Evolutionary conservation across 2,888 invertebrate species (phyloP).

Genomic region (Dusona sp.): DNA sequence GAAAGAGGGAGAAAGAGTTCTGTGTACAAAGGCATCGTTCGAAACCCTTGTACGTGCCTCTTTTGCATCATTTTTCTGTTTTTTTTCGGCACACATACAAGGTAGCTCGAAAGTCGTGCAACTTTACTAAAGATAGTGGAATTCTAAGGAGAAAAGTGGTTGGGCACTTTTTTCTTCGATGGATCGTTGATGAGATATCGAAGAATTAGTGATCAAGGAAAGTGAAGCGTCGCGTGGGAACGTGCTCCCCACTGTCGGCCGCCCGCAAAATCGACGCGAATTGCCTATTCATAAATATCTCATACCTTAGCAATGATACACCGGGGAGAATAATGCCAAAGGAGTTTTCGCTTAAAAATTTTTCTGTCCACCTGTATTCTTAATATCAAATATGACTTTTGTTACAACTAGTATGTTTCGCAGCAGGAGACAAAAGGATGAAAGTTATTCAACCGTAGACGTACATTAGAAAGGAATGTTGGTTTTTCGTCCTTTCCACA

Average conservation of each 20-base stretch:
- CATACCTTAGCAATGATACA: not conserved
- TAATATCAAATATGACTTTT: not conserved
- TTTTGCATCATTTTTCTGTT: conserved; percentile 31
- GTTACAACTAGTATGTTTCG: not conserved
- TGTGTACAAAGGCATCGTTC: conserved; percentile 36
- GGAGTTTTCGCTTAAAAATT: not conserved
- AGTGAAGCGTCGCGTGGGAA: not conserved
- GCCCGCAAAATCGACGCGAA: not conserved
- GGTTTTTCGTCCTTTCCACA: conserved; percentile 25
- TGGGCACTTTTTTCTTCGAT: not conserved
- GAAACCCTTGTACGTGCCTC: conserved; percentile 7
- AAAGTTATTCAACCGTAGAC: conserved; percentile 48
- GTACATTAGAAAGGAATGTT: conserved; percentile 64
- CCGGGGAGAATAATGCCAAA: not conserved
- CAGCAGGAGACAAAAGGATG: conserved; percentile 47
- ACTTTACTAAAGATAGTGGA: not conserved
- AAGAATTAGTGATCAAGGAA: not conserved
- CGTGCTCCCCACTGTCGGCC: not conserved
- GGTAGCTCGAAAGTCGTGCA: not conserved
- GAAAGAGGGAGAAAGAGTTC: conserved; percentile 5
- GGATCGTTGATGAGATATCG: not conserved
- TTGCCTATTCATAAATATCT: not conserved
- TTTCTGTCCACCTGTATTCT: not conserved
- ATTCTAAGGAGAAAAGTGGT: not conserved
- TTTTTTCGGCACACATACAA: not conserved